Evolutionary conservation across 2,888 invertebrate genomes (phyloP).

Genomic region (Thecophora atra): DNA sequence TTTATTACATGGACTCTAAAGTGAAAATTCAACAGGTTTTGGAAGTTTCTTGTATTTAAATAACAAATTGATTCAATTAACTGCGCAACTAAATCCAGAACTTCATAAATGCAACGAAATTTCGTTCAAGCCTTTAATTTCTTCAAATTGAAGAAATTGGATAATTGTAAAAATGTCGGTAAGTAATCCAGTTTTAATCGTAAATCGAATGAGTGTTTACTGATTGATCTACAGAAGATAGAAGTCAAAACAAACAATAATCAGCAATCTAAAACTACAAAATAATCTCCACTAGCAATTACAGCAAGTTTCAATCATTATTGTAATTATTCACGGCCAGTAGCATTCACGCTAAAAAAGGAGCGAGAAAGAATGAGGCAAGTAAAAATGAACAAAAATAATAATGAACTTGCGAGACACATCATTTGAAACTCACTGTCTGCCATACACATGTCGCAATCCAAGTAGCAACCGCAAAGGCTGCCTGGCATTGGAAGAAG

Average conservation of each 20-base stretch:
- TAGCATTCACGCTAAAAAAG: not conserved
- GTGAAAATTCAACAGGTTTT: too few relatives aligned
- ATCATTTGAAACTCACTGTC: not conserved
- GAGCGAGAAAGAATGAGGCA: not conserved
- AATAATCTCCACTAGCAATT: not conserved
- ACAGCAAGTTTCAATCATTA: not conserved
- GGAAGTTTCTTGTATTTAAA: too few relatives aligned
- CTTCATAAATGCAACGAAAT: too few relatives aligned
- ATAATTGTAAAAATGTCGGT: too few relatives aligned
- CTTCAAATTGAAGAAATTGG: too few relatives aligned
- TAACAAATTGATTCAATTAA: too few relatives aligned
- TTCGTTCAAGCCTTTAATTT: too few relatives aligned
- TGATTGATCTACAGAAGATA: not conserved
- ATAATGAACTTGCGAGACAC: conserved; percentile 21
- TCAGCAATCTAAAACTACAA: not conserved
- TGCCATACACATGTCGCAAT: not conserved
- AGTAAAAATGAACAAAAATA: conserved; percentile 15
- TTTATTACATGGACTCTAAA: too few relatives aligned
- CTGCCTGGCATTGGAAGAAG: not conserved
- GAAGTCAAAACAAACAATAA: not conserved
- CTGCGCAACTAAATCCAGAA: too few relatives aligned
- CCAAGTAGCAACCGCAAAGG: not conserved
- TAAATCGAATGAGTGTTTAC: too few relatives aligned
- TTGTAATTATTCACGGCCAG: conserved; percentile 8
- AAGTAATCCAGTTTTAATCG: too few relatives aligned